Evolutionary conservation across 2,113 vertebrate species (phyloP), one percentile per base, ranked within the genome.

Genomic region (Sylvicapra grimmia): DNA sequence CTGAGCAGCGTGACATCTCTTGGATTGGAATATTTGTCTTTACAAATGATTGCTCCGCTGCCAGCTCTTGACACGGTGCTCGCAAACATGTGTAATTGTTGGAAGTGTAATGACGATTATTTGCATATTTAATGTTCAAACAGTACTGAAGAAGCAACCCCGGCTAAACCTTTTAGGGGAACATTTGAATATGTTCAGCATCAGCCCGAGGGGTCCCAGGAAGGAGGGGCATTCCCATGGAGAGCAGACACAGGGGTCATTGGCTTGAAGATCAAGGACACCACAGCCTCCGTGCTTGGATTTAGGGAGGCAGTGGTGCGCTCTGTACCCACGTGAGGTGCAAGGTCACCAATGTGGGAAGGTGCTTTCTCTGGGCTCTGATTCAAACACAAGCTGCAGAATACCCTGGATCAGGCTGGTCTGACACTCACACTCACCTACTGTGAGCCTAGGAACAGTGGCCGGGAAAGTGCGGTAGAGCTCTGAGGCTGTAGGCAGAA

Each of bases 1-100:
- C 98, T 98, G 98, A 99, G 99, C 99, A 99, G 99, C 99, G 99
- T 99, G 99, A 99, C 99, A 99, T 99, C 99, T 99, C 99, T 99
- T 99, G 99, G 99, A 99, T 99, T 99, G 99, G 99, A 99, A 99
- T 99, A 99, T 99, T 99, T 99, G 99, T 99, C 99, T 99, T 98
- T 98, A 98, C 98, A 99, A 99, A 99, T 99, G 98, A 99, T 99
- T 98, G 98, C 99, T 98, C 98, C 97, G 98, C 98, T 99, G 99
- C 99, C 98, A 99, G 99, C 98, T 98, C 99, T 99, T 99, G 99
- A 99, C 99, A 99, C 97, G 98, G 98, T 98, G 98, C 99, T 99
- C 98, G 98, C 99, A 99, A 99, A 99, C 99, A 99, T 99, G 98
- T 99, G 99, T 99, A 99, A 99, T 99, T 99, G 99, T 99, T 99